A percentile compares a stretch with the other conserved stretches of the same genome.
Conservation (phyloP, 2,113 vertebrate species). For the Copsychus sechellarum region DNA sequence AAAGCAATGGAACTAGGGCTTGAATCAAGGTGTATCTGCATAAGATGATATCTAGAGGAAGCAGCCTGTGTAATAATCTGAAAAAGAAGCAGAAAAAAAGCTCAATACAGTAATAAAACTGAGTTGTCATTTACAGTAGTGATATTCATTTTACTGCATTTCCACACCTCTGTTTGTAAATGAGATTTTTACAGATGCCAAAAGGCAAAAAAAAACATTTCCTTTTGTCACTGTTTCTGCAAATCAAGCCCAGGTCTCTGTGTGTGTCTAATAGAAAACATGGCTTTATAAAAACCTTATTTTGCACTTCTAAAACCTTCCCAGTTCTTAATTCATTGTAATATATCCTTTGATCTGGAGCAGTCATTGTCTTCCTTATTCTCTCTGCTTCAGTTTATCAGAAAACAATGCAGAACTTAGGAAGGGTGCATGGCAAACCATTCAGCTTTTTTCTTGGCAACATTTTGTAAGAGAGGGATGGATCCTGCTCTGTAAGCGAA, state of each 20-base stretch:
- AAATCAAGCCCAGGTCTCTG: background rate
- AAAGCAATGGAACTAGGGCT: background rate
- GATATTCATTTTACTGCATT: background rate
- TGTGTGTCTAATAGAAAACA: background rate
- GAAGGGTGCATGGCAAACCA: background rate
- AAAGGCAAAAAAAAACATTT: background rate
- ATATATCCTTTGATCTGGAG: background rate
- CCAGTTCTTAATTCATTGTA: background rate
- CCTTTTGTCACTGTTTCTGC: background rate
- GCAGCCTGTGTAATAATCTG: background rate
- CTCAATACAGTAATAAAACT: background rate
- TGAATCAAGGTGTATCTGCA: background rate
- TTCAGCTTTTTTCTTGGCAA: background rate
- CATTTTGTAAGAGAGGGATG: background rate
- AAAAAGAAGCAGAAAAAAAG: background rate
- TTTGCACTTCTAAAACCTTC: background rate
- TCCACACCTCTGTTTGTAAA: background rate
- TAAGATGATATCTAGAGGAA: background rate
- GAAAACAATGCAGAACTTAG: background rate
- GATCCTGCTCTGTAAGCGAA: background rate
- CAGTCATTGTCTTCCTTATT: background rate
- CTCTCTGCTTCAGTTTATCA: background rate
- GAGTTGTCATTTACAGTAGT: background rate
- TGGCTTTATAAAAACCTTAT: background rate
- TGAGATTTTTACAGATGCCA: background rate